Evolutionary conservation across 2,888 invertebrate genomes (phyloP).

Genomic region (Junonia oenone): DNA sequence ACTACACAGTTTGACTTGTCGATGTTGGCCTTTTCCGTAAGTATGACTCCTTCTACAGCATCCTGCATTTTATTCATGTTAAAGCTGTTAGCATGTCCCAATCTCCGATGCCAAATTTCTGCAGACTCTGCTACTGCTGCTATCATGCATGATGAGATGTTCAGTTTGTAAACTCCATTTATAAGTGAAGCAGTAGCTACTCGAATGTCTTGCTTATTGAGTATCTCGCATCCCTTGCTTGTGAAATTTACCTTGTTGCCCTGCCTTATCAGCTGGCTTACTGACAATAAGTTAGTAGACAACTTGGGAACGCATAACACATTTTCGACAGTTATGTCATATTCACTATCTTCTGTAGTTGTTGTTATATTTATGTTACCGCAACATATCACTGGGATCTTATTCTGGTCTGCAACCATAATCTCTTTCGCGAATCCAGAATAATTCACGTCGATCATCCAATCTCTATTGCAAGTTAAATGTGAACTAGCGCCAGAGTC

Average conservation of each 20-base stretch:
- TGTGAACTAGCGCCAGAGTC: not conserved
- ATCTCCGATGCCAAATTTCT: conserved; percentile 23
- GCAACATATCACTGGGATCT: too few species aligned
- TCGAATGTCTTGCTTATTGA: conserved; percentile 12
- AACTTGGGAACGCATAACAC: too few species aligned
- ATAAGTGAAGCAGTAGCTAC: conserved; percentile 18
- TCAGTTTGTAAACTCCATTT: conserved; percentile 26
- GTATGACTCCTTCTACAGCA: conserved; percentile 6
- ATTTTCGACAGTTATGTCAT: too few species aligned
- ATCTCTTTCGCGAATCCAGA: conserved; percentile 1
- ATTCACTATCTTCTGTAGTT: too few species aligned
- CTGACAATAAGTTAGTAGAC: too few species aligned
- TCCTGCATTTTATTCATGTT: conserved; percentile 21
- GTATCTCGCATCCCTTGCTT: conserved; percentile 13
- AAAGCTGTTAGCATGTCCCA: conserved; percentile 24
- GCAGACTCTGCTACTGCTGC: conserved; percentile 11
- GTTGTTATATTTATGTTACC: too few species aligned
- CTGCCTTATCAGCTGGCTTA: too few species aligned
- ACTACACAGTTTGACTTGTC: conserved; percentile 9
- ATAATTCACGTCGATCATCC: not conserved
- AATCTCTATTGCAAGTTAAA: not conserved
- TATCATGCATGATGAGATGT: conserved; percentile 8
- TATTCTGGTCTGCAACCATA: too few species aligned
- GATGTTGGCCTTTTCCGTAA: conserved; percentile 3
- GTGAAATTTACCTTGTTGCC: too few species aligned